Evolutionary conservation across 2,888 invertebrate species (phyloP).

Genomic region (Latrodectus elegans): DNA sequence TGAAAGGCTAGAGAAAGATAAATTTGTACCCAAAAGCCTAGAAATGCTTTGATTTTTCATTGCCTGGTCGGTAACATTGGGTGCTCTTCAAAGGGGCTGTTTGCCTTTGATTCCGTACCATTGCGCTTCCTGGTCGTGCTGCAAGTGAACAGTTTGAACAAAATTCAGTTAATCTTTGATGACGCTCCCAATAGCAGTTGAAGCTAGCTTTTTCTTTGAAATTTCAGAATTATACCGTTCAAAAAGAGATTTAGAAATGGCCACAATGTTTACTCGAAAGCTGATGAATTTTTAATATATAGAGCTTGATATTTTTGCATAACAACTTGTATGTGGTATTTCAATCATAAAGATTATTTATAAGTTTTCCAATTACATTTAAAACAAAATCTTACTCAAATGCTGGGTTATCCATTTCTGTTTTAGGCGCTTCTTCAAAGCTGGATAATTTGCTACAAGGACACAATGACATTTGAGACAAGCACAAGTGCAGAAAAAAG

Average conservation of each 20-base stretch:
- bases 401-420: slow-evolving; percentile 63
- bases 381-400: slow-evolving; percentile 64
- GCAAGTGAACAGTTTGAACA: slow-evolving; percentile 32
- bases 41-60: slow-evolving; percentile 13
- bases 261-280: too few species aligned
- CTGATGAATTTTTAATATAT: too few species aligned
- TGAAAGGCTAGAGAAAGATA: neutral
- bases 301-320: too few species aligned
- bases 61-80: slow-evolving; percentile 50
- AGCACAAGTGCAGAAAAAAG: slow-evolving; percentile 31
- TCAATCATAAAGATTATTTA: too few species aligned
- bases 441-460: slow-evolving; percentile 63
- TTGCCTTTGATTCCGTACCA: slow-evolving; percentile 12
- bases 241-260: too few species aligned
- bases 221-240: too few species aligned
- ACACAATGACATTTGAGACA: slow-evolving; percentile 41
- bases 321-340: too few species aligned
- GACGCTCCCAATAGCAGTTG: slow-evolving; percentile 34
- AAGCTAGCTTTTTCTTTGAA: slow-evolving; percentile 4
- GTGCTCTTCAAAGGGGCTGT: slow-evolving; percentile 46
- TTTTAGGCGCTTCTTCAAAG: slow-evolving; percentile 62
- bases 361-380: too few species aligned
- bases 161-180: neutral
- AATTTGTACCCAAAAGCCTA: slow-evolving; percentile 33
- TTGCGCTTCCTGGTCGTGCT: slow-evolving; percentile 44